These are phyloP conservation scores for Sylvia atricapilla DNA, from an alignment of 2,113 vertebrate genomes.

Conservation along the genomic window DNA sequence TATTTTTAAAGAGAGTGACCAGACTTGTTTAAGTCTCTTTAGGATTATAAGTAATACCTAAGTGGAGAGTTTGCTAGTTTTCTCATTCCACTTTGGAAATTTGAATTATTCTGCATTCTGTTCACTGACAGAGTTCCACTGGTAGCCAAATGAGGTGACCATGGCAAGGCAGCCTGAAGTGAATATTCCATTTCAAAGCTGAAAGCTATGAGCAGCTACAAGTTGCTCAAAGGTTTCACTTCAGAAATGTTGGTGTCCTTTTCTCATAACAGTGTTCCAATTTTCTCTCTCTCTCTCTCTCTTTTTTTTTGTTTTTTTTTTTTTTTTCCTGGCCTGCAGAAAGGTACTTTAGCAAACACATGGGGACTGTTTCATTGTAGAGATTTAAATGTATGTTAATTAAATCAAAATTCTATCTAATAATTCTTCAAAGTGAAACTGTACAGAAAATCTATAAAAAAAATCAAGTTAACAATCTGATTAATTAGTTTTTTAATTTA, in stretches of 20 bases:
- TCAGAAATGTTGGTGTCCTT: background rate
- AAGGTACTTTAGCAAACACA: background rate
- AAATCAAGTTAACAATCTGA: background rate
- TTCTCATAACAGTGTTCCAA: background rate
- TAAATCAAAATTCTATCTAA: background rate
- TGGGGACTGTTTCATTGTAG: background rate
- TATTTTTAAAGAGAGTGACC: background rate
- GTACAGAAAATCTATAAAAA: background rate
- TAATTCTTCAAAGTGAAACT: background rate
- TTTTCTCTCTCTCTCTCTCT: background rate
- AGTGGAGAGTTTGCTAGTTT: background rate
- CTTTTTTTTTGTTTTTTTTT: background rate
- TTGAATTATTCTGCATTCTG: background rate
- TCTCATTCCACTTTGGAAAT: background rate
- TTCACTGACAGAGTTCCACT: background rate
- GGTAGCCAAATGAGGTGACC: background rate
- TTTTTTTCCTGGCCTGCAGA: background rate
- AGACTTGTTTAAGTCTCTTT: background rate
- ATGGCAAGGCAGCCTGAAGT: background rate
- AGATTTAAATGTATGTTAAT: constrained; percentile 3
- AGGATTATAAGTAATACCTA: background rate
- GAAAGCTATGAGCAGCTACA: background rate
- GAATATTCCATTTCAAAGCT: background rate
- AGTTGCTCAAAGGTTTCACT: background rate
- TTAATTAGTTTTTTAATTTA: background rate